Evolutionary conservation across 2,797 vertebrate genomes (phyloP).

Genomic region (Brachyrhaphis roseni): DNA sequence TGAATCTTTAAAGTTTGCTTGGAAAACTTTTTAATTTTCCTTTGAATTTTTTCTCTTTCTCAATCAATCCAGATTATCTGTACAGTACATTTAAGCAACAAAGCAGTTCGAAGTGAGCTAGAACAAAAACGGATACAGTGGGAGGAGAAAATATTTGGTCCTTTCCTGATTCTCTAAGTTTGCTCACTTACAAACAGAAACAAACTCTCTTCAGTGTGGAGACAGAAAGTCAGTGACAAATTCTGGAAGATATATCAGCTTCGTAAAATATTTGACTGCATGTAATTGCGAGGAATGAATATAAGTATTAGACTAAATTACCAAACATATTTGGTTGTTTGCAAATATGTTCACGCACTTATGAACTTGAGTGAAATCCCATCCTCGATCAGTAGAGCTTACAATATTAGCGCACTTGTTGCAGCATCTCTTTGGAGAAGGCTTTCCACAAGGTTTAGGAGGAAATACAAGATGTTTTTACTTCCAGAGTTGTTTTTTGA

Average conservation of each 20-base stretch:
- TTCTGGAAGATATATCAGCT: no score
- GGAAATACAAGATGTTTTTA: background rate
- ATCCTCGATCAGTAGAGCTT: background rate
- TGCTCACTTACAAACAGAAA: no score
- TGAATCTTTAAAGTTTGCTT: slow-evolving; percentile 3
- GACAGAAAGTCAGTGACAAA: no score
- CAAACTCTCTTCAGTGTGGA: no score
- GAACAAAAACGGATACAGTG: no score
- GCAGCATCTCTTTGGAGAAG: background rate
- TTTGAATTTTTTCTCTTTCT: background rate
- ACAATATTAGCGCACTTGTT: background rate
- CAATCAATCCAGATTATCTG: background rate
- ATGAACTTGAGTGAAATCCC: background rate
- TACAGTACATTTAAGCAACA: background rate
- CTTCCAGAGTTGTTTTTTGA: background rate
- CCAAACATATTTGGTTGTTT: background rate
- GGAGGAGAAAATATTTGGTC: no score
- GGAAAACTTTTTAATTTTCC: background rate
- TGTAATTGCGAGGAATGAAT: no score
- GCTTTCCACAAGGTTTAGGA: background rate
- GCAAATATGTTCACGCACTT: background rate
- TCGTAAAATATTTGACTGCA: no score
- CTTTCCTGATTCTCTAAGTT: no score
- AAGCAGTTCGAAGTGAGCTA: background rate
- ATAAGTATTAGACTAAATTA: background rate